Base-by-base conservation (phyloP, 2,113 vertebrate species). In the Nerophis lumbriciformis region DNA sequence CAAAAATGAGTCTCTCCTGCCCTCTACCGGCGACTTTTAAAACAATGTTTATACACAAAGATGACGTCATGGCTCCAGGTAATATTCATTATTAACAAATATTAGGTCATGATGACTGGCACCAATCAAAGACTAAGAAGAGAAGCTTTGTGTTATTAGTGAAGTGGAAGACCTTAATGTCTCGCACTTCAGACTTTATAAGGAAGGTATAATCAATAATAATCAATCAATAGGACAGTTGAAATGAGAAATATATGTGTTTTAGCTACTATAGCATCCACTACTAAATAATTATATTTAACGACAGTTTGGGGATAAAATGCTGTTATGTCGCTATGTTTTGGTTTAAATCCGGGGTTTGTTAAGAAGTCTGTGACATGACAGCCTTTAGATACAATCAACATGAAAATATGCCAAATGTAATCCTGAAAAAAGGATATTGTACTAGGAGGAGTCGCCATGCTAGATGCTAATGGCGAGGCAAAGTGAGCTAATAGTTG, bases 1-100 rank as follows among this genome's bases (percentile, higher is more conserved):
- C 39, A 75, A 81, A 79, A 55, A 59, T 68, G 6, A 61, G 59
- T 12, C 37, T 72, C 66, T 78, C 45, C 78, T 76, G 79, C 85
- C 85, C 76, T 74, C 86, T 7, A 64, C 56, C 83, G 86, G 81
- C 50, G 12, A 16, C 0, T 4, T 5, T 48, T 4, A 15, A 42
- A 68, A 66, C 8, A n/a, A 36, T 0, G 5, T 38, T 35, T 53
- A 47, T 19, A 42, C 48, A 63, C 71, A 37, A 35, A 73, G 68
- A 86, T 89, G 77, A 87, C 89, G 80, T 88, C 86, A 90, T 87
- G 75, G 72, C 68, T 77, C 75, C 68, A 65, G 61, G 80, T 74
- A 36, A 37, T 80, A 72, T 69, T 68, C 66, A 76, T 75, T 80
- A 75, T 81, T 78, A 58, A 72, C 65, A 82, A 81, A 78, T 80